Base-by-base conservation (phyloP, 2,888 invertebrate species). In the Acronicta psi region DNA sequence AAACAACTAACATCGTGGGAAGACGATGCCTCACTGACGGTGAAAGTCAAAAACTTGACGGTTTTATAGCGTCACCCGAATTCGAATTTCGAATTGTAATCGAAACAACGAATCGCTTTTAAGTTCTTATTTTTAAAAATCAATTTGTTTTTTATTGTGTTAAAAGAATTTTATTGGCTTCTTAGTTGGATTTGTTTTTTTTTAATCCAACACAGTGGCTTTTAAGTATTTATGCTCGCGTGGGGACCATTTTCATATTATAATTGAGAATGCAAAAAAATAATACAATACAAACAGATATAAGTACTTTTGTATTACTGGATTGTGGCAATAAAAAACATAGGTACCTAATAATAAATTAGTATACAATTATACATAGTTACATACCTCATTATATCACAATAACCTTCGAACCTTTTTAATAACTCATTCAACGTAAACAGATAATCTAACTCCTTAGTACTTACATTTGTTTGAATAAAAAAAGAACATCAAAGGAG, bases 1-100 rank as follows among this genome's bases (percentile, higher is more conserved):
- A 88, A 84, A 89, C 88, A 86, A 86, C 87, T 82, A 79, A 73
- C 90, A 87, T 88, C 93, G 93, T 93, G 93, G 92, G 93, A 93
- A 93, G 91, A 89, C 87, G 76, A 75, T 73, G 71, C 73, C 77
- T 73, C 79, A 92, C 83, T 91, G 91, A 88, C 81, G 89, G 91
- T 86, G 92, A 92, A 92, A 93, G 92, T 90, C 85, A 82, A 86
- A 86, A 85, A 80, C 85, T 75, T 73, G 79, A 83, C 85, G 80
- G 80, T 85, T 89, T 90, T 88, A 89, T 86, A 87, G 85, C 90
- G 90, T 85, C 91, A 89, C 85, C 86, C 75, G 78, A 80, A 81
- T 87, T 90, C 87, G 77, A 88, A 89, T 86, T 89, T 88, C 79
- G 81, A 90, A 88, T 84, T 85, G 81, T 87, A 84, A 86, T 86